Evolutionary conservation across 2,113 vertebrate genomes (phyloP), one percentile per base, ranked within the genome.

Genomic region (Eonycteris spelaea): DNA sequence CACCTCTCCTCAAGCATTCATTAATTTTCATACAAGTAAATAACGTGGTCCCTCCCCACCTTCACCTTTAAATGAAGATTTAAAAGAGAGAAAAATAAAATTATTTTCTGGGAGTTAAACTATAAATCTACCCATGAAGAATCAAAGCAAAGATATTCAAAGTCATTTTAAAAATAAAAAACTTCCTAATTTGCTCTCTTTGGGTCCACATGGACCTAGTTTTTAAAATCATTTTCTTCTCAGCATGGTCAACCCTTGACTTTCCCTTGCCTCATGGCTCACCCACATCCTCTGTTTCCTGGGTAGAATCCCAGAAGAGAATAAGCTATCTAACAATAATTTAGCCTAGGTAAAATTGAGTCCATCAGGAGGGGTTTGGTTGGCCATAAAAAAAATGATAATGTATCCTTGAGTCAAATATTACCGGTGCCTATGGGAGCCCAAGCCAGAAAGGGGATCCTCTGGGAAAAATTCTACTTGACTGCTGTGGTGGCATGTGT

Each of bases 141-240:
- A 80, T 86, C 38, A 89, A 86, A 89, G 45, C 77, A 88, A 59
- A 95, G 43, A 43, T 90, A 94, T 19, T 51, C 53, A 28, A 61
- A 68, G 40, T 83, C 30, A 13, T 68, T 86, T 70, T 18, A 15
- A 78, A 67, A 87, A 86, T 12, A 51, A n/a, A 33, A 45, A 40
- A 63, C 19, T 2, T 79, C 53, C 30, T 92, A 33, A 16, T 63
- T 86, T 38, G 12, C 6, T 89, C 24, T 82, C 51, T 48, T 65
- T 12, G 3, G 40, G 71, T 55, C 11, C 83, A 18, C 10, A 1
- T n/a, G 21, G 55, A 61, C 45, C 30, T 86, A 67, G 33, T 65
- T 91, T 97, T 51, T 51, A 12, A 82, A 30, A 40, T 30, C 5
- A 43, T 75, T 43, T 26, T 1, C 48, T 94, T 68, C 48, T 87